These are phyloP conservation scores for Creontiades dilutus DNA, from an alignment of 2,888 invertebrate genomes.

Conservation along the genomic window DNA sequence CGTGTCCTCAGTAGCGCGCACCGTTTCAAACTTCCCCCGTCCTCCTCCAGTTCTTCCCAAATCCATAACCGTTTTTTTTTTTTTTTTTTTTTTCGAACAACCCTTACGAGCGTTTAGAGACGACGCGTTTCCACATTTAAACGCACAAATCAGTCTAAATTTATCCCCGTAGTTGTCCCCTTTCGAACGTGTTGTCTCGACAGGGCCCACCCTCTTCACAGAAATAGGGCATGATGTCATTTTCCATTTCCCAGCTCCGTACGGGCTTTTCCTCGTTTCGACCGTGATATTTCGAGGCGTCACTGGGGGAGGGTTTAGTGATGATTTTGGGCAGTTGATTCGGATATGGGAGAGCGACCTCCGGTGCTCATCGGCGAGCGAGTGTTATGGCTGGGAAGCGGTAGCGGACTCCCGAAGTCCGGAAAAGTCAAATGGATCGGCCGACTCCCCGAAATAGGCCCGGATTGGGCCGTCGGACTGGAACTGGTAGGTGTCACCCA, in stretches of 20 bases:
- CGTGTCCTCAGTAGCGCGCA: conserved; percentile 63
- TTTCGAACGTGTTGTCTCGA: conserved; percentile 4
- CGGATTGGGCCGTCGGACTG: conserved; percentile 80
- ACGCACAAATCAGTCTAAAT: conserved; percentile 28
- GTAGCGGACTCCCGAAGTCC: conserved; percentile 79
- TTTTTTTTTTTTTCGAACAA: conserved; percentile 9
- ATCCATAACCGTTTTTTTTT: background rate
- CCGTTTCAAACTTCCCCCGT: conserved; percentile 63
- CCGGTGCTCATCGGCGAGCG: conserved; percentile 79
- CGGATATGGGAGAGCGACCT: conserved; percentile 72
- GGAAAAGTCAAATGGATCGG: conserved; percentile 81
- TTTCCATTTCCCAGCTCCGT: conserved; percentile 15
- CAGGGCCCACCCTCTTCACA: background rate
- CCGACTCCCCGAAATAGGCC: conserved; percentile 79
- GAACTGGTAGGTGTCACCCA: conserved; percentile 80
- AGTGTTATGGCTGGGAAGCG: conserved; percentile 80
- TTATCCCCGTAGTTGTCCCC: conserved; percentile 6
- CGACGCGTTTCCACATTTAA: conserved; percentile 51
- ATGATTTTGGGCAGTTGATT: background rate
- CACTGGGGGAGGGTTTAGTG: background rate
- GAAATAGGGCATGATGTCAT: conserved; percentile 45
- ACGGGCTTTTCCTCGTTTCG: background rate
- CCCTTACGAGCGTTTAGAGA: background rate
- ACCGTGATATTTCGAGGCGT: background rate
- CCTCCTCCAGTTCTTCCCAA: conserved; percentile 44